These are phyloP conservation scores for Coelogynopora nodosa DNA, from an alignment of 2,888 invertebrate genomes.

Conservation along the genomic window DNA sequence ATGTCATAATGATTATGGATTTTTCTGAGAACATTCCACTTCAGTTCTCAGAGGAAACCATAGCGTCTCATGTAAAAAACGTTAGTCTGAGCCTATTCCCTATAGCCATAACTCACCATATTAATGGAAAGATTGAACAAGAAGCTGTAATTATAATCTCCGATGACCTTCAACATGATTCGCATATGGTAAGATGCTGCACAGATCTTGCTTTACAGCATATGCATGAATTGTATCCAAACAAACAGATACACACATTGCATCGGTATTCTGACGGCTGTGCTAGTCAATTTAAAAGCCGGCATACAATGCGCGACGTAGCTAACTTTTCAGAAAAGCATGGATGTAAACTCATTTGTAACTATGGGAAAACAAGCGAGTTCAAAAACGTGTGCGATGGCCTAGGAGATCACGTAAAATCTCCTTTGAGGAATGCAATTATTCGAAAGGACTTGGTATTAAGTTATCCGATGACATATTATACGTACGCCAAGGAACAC, in stretches of 20 bases:
- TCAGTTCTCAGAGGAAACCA: constrained; percentile 7
- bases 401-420: constrained; percentile 8
- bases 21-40: background rate
- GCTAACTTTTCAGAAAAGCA: background rate
- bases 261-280: constrained; percentile 13
- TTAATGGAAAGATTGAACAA: constrained; percentile 11
- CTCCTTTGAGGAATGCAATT: background rate
- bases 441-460: constrained; percentile 16
- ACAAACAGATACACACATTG: background rate
- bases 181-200: background rate
- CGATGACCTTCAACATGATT: background rate
- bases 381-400: constrained; percentile 8
- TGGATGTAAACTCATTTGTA: background rate
- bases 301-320: background rate
- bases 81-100: constrained; percentile 3
- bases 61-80: background rate
- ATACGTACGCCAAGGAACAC: background rate
- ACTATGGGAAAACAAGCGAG: background rate
- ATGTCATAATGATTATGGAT: constrained; percentile 16
- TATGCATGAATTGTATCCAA: background rate
- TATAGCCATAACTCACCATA: background rate
- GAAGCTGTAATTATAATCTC: background rate
- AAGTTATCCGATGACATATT: background rate
- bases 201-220: background rate
- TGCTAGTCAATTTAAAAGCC: background rate